phyloP scores from a whole-genome alignment of 2,888 invertebrate species.

The Gastracanthus pulcherrimus region DNA sequence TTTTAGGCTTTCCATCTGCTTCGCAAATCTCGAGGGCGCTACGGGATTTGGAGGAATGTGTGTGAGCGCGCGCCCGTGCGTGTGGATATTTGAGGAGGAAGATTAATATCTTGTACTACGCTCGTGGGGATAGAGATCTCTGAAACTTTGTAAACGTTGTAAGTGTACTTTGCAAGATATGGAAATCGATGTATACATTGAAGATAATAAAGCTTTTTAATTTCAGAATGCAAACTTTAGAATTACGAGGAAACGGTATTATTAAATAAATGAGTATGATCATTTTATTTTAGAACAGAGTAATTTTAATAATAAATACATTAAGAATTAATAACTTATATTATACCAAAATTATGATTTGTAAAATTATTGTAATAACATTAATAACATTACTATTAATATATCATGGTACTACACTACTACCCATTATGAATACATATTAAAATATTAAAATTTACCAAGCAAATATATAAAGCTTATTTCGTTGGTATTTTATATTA shows the following conservation, averaged over 20 bases:
- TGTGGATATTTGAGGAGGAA: not conserved
- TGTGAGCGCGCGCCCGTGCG: not conserved
- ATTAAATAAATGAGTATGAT: not conserved
- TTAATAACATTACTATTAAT: too few relatives aligned
- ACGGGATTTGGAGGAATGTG: too few relatives aligned
- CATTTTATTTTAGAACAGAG: too few relatives aligned
- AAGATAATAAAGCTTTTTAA: not conserved
- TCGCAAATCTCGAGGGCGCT: not conserved
- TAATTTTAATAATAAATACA: too few relatives aligned
- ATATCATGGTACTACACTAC: too few relatives aligned
- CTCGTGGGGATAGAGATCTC: not conserved
- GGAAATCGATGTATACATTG: not conserved
- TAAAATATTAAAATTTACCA: too few relatives aligned
- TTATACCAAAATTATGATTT: too few relatives aligned
- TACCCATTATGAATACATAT: too few relatives aligned
- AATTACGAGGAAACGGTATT: not conserved
- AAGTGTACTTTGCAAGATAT: not conserved
- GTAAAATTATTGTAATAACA: too few relatives aligned
- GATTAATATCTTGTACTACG: not conserved
- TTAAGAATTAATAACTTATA: too few relatives aligned
- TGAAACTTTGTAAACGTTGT: not conserved
- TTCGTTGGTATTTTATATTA: too few relatives aligned
- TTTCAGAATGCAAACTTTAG: not conserved
- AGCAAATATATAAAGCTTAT: too few relatives aligned
- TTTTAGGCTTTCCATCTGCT: constrained; percentile 21